Base-by-base conservation (phyloP, 2,797 vertebrate species). In the Gymnothorax javanicus region DNA sequence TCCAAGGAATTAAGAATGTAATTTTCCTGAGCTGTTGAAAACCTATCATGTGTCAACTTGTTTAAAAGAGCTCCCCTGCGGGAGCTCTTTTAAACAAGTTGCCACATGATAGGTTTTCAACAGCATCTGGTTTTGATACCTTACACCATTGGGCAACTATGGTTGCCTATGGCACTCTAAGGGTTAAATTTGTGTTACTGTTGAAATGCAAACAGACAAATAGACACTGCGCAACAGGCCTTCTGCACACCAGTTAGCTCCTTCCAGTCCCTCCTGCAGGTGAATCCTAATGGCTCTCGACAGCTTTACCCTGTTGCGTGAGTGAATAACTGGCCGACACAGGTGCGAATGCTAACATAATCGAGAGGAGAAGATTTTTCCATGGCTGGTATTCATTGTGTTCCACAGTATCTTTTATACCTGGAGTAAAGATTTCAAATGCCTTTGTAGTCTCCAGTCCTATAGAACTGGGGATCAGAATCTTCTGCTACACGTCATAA, bases 231-330 rank as follows among this genome's bases (percentile, higher is more conserved):
- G n/a, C n/a, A n/a, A 1, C 64, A 7, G 23, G 23, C 11, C 0
- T 7, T 73, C 69, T 13, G 69, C 12, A 12, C 27, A 13, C 33
- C 69, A 73, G 69, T 1, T 33, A n/a, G 69, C 27, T 33, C 27
- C 69, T 91, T 91, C 89, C 87, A 54, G 15, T 50, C 5, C 33
- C 13, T 0, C 20, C 6, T 17, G 43, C 23, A 50, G 15, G 15
- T 54, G 6, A 77, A 77, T 77, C 6, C 4, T 59, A 60, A 7
- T 23, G 0, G 1, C n/a, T 59, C 59, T 59, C 43, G 33, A 59
- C 11, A 17, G 11, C n/a, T 23, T 5, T 7, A 43, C 13, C 60
- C 13, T 7, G 9, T 67, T 84, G 6, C 27, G 43, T 60, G 67
- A 7, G 33, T 17, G 33, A 84, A 13, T 20, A 50, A 62, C 64